Conservation (phyloP, 2,888 invertebrate genomes). For the Dasypogon diadema region DNA sequence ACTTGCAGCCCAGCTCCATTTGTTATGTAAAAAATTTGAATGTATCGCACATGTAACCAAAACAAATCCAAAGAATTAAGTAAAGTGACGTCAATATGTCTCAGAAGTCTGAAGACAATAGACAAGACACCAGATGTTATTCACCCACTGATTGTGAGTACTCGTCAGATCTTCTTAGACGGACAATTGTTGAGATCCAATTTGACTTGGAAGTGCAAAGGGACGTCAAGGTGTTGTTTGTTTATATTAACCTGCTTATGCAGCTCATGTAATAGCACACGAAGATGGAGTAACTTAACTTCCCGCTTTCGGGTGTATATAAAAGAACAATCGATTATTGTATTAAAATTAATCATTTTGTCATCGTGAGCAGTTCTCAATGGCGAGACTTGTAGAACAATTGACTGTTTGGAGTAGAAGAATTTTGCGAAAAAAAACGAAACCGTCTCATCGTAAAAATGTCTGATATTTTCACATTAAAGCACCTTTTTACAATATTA, state of each 20-base stretch:
- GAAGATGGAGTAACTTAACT: slow-evolving; percentile 21
- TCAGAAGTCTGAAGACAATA: slow-evolving; percentile 41
- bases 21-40: too few species aligned
- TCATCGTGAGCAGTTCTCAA: slow-evolving; percentile 46
- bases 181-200: neutral
- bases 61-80: neutral
- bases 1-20: too few species aligned
- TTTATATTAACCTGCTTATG: slow-evolving; percentile 50
- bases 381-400: slow-evolving; percentile 39
- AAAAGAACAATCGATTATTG: slow-evolving; percentile 52
- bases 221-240: slow-evolving; percentile 54
- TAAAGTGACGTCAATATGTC: slow-evolving; percentile 34
- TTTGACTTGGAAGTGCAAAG: slow-evolving; percentile 16
- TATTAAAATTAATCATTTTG: slow-evolving; percentile 53
- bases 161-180: slow-evolving; percentile 25
- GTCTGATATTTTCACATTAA: slow-evolving; percentile 7
- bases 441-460: neutral
- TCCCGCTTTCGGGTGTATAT: neutral
- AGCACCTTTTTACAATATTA: too few species aligned
- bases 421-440: slow-evolving; percentile 36
- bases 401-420: slow-evolving; percentile 17
- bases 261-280: slow-evolving; percentile 4
- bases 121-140: slow-evolving; percentile 8
- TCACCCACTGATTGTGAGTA: slow-evolving; percentile 11
- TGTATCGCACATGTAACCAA: neutral